These are phyloP conservation scores for Gnathonemus longibarbis DNA, from an alignment of 2,113 vertebrate genomes.

Conservation along the genomic window DNA sequence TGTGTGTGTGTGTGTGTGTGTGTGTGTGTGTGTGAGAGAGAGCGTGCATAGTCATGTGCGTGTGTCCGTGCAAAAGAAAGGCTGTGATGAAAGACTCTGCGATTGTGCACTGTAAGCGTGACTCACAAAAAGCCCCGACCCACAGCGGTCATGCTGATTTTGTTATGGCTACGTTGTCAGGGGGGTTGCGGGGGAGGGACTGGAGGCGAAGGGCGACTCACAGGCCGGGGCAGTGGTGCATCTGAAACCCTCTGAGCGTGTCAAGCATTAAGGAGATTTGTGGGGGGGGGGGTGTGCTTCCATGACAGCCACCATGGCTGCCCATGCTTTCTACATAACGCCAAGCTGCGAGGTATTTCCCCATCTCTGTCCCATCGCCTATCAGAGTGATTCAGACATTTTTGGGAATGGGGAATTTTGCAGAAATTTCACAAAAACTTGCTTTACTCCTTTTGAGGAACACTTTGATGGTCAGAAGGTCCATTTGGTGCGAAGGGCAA, in stretches of 20 bases:
- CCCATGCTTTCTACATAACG: neutral
- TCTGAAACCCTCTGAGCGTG: slow-evolving; percentile 45
- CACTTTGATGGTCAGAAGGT: neutral
- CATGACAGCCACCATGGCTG: neutral
- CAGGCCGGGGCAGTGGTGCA: slow-evolving; percentile 25
- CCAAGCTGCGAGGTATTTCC: neutral
- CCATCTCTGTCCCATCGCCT: neutral
- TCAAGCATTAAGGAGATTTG: slow-evolving; percentile 43
- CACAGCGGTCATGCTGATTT: slow-evolving; percentile 32
- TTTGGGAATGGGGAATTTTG: neutral
- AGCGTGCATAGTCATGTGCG: slow-evolving; percentile 12
- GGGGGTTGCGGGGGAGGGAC: slow-evolving; percentile 25
- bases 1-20: slow-evolving; percentile 15
- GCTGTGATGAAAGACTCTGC: slow-evolving; percentile 39
- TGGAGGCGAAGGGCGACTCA: slow-evolving; percentile 7
- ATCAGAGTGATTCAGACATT: neutral
- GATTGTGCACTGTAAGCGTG: slow-evolving; percentile 52
- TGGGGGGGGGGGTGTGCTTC: slow-evolving; percentile 10
- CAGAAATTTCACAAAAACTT: neutral
- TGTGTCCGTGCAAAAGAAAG: slow-evolving; percentile 24
- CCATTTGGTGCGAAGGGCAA: neutral
- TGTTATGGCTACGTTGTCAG: slow-evolving; percentile 31
- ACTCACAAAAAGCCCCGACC: slow-evolving; percentile 48
- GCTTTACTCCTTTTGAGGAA: neutral
- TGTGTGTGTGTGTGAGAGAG: slow-evolving; percentile 8